phyloP scores from a whole-genome alignment of 2,888 invertebrate species.

The Lycophotia porphyrea region DNA sequence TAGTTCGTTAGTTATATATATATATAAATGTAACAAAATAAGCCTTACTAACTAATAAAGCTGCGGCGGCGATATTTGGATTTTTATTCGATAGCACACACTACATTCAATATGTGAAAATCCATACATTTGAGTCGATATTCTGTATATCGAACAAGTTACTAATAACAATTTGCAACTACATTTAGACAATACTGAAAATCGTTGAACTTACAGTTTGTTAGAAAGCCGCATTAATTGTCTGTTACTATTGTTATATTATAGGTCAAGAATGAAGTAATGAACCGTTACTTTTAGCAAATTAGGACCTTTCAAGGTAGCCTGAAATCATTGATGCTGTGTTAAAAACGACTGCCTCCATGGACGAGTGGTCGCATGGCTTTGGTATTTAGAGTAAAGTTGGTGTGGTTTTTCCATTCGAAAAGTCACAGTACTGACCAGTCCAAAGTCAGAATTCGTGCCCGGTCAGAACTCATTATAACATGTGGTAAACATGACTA shows the following conservation, averaged over 20 bases:
- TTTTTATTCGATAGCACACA: background rate
- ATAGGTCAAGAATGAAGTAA: conserved; percentile 17
- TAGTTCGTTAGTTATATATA: background rate
- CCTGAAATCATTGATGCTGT: conserved; percentile 10
- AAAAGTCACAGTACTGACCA: background rate
- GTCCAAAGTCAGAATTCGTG: background rate
- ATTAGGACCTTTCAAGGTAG: conserved; percentile 33
- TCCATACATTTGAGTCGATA: background rate
- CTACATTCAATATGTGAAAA: background rate
- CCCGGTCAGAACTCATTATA: background rate
- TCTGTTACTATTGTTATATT: conserved; percentile 11
- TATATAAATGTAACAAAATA: background rate
- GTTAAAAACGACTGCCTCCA: background rate
- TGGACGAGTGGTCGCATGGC: background rate
- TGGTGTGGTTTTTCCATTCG: background rate
- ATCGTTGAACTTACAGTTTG: background rate
- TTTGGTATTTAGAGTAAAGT: background rate
- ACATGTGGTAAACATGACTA: background rate
- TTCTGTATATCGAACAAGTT: background rate
- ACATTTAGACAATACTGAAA: background rate
- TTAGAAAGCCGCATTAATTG: background rate
- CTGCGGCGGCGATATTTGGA: background rate
- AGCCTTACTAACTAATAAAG: background rate
- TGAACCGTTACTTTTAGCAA: conserved; percentile 12
- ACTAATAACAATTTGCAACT: background rate